phyloP scores from a whole-genome alignment of 2,888 invertebrate genomes.

The Mantis religiosa region DNA sequence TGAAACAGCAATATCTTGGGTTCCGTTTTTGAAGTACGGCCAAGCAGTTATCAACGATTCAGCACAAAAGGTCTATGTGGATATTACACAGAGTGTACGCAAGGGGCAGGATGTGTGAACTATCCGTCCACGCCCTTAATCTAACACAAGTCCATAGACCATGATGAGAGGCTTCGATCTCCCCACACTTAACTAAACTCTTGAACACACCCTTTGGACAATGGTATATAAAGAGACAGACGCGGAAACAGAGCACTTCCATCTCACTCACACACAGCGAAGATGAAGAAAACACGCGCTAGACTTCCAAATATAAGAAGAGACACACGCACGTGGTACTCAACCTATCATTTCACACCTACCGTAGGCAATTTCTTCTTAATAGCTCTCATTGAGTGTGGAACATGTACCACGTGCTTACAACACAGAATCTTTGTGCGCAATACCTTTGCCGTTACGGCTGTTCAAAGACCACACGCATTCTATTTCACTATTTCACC shows the following conservation, averaged over 20 bases:
- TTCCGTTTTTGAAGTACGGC: too few relatives aligned
- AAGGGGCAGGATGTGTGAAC: neutral
- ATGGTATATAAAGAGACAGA: neutral
- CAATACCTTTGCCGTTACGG: too few relatives aligned
- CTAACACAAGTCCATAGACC: slow-evolving; percentile 1
- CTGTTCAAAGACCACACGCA: too few relatives aligned
- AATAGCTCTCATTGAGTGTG: too few relatives aligned
- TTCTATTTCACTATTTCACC: too few relatives aligned
- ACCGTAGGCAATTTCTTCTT: neutral
- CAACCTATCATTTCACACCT: slow-evolving; percentile 11
- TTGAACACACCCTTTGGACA: slow-evolving; percentile 14
- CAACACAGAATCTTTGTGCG: too few relatives aligned
- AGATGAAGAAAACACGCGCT: neutral
- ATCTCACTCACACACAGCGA: neutral
- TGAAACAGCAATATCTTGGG: too few relatives aligned
- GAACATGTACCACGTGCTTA: too few relatives aligned
- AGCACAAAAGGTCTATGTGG: neutral
- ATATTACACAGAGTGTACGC: neutral
- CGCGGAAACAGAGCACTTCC: neutral
- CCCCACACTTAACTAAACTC: neutral
- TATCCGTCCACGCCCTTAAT: slow-evolving; percentile 1
- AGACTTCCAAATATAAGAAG: neutral
- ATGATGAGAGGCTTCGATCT: neutral
- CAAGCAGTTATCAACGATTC: too few relatives aligned
- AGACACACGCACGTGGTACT: neutral